Base-by-base conservation (phyloP, 2,888 invertebrate genomes). In the Cosmia pyralina region DNA sequence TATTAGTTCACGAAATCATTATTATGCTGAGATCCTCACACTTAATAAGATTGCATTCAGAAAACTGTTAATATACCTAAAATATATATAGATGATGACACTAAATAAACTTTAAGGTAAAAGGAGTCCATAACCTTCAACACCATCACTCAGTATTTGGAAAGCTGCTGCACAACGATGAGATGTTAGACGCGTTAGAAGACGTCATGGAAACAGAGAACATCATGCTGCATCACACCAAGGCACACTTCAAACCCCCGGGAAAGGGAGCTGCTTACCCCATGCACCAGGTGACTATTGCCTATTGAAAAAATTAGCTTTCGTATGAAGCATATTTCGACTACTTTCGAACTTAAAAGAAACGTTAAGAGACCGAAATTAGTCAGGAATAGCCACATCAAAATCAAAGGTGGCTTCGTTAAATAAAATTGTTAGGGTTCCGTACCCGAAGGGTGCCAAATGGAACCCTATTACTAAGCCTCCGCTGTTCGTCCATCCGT, bases 231-330 rank as follows among this genome's bases (percentile, higher is more conserved):
- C 97, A 97, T 87, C 97, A 97, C 86, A 97, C 97, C 1, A 97
- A 97, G 86, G 97, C 97, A 0, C 97, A 97, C 77, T 90, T 94
- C 55, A 97, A 97, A 79, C 97, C 97, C 0, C 97, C 97, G 4
- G 96, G 95, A 72, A 96, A 96, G 28, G 97, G 97, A 6, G 96
- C 97, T 3, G 95, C 97, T 0, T 97, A 96, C 81, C 95, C 97
- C 1, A 97, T 97, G 96, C 97, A 97, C 79, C 96, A 96, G 93
- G 96, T 78, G 13, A 72, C 0, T 57, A 55, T 52, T 15, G 41
- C 13, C 0, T 52, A 5, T 15, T 52, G 2, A 28, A 57, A 5
- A 50, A 50, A 50, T 50, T 19, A 4, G 19, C 19, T 8, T 50
- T 19, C 3, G 50, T 50, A n/a, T n/a, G n/a, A n/a, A n/a, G 28